phyloP scores from a whole-genome alignment of 2,113 vertebrate species.

The Glaucomys volans region DNA sequence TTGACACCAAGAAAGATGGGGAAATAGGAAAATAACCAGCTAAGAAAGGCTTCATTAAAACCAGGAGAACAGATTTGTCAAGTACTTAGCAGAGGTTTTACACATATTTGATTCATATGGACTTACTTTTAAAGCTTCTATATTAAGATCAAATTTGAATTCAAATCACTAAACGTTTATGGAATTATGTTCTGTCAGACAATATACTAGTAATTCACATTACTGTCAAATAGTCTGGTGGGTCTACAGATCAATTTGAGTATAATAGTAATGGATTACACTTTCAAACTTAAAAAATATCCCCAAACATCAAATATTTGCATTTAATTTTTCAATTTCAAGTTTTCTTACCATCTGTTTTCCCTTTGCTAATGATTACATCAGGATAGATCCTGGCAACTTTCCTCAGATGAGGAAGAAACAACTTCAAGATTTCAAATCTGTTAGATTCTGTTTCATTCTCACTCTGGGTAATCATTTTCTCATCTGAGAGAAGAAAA shows the following conservation, averaged over 20 bases:
- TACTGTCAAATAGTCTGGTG: background rate
- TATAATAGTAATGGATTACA: background rate
- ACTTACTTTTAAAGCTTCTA: conserved; percentile 16
- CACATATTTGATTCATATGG: background rate
- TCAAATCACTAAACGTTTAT: background rate
- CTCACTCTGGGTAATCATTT: conserved; percentile 50
- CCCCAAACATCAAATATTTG: background rate
- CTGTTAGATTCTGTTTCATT: conserved; percentile 17
- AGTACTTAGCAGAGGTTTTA: background rate
- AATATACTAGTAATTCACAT: background rate
- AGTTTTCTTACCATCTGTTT: conserved; percentile 88
- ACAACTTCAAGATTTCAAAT: conserved; percentile 86
- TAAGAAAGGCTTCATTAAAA: background rate
- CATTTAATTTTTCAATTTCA: background rate
- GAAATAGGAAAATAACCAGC: background rate
- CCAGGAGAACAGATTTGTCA: background rate
- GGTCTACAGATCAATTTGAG: background rate
- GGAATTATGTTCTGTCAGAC: background rate
- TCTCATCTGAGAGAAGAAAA: conserved; percentile 80
- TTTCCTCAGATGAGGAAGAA: conserved; percentile 91
- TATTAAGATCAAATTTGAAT: conserved; percentile 16
- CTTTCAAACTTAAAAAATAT: conserved; percentile 39
- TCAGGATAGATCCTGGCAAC: conserved; percentile 86
- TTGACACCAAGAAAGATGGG: background rate
- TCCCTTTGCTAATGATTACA: conserved; percentile 88